These are phyloP conservation scores for Mionectes macconnelli DNA, from an alignment of 2,113 vertebrate genomes.

Conservation along the genomic window DNA sequence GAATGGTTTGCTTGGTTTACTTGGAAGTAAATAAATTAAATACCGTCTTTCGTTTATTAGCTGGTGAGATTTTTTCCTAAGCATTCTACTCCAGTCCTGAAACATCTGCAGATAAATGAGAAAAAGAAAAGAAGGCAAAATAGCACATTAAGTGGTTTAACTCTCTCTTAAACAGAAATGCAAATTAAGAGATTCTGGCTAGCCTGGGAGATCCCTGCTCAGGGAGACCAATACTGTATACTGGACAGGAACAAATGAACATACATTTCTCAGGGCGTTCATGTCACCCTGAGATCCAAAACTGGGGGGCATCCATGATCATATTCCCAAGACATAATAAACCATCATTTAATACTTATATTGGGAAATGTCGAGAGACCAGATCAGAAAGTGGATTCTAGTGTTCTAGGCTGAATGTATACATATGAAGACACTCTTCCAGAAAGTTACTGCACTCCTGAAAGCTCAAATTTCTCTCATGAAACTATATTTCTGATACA, in stretches of 20 bases:
- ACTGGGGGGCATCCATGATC: background rate
- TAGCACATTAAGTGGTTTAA: background rate
- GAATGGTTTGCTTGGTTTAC: constrained; percentile 9
- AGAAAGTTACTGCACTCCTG: background rate
- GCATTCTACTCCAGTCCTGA: background rate
- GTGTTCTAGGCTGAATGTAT: background rate
- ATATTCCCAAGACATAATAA: background rate
- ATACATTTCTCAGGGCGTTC: background rate
- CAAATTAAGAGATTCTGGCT: background rate
- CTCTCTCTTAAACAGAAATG: background rate
- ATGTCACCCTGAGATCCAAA: background rate
- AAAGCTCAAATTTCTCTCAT: background rate
- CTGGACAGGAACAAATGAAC: background rate
- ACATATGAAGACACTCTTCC: background rate
- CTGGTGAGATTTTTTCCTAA: background rate
- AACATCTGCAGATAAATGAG: background rate
- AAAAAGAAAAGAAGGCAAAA: constrained; percentile 10
- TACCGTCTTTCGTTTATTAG: background rate
- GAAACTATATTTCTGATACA: background rate
- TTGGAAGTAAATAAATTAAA: constrained; percentile 26
- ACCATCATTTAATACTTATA: background rate
- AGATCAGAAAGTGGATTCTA: background rate
- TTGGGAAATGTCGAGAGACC: background rate
- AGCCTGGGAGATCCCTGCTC: background rate
- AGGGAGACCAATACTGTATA: background rate